Evolutionary conservation across 2,113 vertebrate genomes (phyloP).

Genomic region (Patagioenas fasciata): DNA sequence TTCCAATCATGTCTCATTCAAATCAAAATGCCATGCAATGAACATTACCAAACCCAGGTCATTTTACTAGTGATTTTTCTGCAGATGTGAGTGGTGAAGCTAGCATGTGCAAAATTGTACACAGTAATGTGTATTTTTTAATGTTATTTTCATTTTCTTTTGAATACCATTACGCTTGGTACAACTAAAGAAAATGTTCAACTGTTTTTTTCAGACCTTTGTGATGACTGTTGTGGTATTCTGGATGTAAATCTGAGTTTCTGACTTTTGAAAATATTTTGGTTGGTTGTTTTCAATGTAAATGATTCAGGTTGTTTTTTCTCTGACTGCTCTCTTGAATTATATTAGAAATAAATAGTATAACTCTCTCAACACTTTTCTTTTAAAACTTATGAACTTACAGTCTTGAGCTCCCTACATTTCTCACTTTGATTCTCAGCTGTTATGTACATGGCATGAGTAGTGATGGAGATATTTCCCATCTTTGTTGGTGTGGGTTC

Average conservation of each 20-base stretch:
- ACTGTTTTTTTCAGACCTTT: not conserved
- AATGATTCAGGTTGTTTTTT: not conserved
- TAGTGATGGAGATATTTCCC: not conserved
- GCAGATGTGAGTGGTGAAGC: not conserved
- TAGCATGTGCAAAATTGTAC: not conserved
- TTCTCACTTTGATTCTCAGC: not conserved
- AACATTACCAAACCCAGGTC: not conserved
- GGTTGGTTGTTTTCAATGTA: not conserved
- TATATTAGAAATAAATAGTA: not conserved
- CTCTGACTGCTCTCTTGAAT: not conserved
- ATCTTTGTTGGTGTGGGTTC: not conserved
- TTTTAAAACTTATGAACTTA: not conserved
- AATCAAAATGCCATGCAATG: not conserved
- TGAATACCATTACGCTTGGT: not conserved
- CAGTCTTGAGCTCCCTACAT: not conserved
- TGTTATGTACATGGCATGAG: not conserved
- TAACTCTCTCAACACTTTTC: not conserved
- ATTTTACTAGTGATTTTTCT: not conserved
- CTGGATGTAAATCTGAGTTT: not conserved
- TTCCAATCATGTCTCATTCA: not conserved
- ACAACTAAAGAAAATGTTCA: not conserved
- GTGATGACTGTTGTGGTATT: not conserved
- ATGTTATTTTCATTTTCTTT: not conserved
- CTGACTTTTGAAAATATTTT: not conserved
- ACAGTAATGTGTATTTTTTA: not conserved